phyloP scores from a whole-genome alignment of 2,888 invertebrate genomes.

The Cepaea hortensis region DNA sequence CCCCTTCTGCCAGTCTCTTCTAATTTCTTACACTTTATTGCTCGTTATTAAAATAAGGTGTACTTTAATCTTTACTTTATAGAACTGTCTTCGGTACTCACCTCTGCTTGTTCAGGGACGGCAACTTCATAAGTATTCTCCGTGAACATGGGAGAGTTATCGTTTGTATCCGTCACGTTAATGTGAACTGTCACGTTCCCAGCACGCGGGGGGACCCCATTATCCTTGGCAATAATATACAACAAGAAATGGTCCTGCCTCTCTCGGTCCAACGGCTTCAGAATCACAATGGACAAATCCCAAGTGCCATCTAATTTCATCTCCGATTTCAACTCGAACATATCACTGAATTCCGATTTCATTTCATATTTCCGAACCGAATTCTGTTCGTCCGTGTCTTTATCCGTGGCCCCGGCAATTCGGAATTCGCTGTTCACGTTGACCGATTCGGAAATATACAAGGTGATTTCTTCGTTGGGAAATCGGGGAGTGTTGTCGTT shows the following conservation, averaged over 20 bases:
- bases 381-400: slow-evolving; percentile 51
- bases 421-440: slow-evolving; percentile 50
- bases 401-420: slow-evolving; percentile 54
- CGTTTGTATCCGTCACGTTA: slow-evolving; percentile 66
- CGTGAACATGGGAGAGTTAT: slow-evolving; percentile 64
- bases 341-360: slow-evolving; percentile 46
- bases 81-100: background rate
- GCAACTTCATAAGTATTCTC: slow-evolving; percentile 62
- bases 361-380: slow-evolving; percentile 54
- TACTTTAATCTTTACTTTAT: too few species aligned
- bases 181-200: slow-evolving; percentile 61
- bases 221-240: slow-evolving; percentile 61
- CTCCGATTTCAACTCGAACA: slow-evolving; percentile 54
- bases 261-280: slow-evolving; percentile 62
- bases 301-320: slow-evolving; percentile 60
- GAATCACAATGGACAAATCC: slow-evolving; percentile 58
- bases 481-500: slow-evolving; percentile 58
- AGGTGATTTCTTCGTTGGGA: slow-evolving; percentile 48
- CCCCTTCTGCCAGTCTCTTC: too few species aligned
- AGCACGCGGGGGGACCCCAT: slow-evolving; percentile 56
- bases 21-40: too few species aligned
- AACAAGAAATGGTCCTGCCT: slow-evolving; percentile 56
- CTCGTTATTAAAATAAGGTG: too few species aligned
- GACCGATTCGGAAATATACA: slow-evolving; percentile 53
- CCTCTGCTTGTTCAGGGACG: slow-evolving; percentile 57